A percentile compares a stretch with the other conserved stretches of the same genome.
These are phyloP conservation scores for Drosophila atroscutellata DNA, from an alignment of 2,888 invertebrate genomes.

Conservation along the genomic window DNA sequence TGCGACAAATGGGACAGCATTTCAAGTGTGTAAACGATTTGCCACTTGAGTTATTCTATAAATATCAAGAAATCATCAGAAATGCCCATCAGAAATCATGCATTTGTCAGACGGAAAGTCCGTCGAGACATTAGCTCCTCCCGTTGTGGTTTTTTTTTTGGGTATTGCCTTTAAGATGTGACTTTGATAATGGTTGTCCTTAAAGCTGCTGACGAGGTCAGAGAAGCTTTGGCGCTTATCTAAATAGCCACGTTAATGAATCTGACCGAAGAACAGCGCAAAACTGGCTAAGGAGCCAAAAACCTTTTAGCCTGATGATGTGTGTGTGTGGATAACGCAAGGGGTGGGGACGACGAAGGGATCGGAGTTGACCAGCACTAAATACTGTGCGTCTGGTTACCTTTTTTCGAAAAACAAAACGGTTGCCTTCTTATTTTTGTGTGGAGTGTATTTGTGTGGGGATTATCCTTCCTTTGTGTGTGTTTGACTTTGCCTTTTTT, in stretches of 20 bases:
- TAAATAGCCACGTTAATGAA: slow-evolving; percentile 81
- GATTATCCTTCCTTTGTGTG: slow-evolving; percentile 77
- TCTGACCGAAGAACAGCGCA: slow-evolving; percentile 72
- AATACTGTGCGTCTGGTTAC: slow-evolving; percentile 65
- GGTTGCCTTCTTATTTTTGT: slow-evolving; percentile 47
- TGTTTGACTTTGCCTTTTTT: slow-evolving; percentile 65
- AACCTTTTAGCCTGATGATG: slow-evolving; percentile 68
- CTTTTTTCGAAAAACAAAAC: slow-evolving; percentile 67
- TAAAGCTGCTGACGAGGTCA: slow-evolving; percentile 40
- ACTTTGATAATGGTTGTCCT: slow-evolving; percentile 43
- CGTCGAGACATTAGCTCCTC: not conserved
- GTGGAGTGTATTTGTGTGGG: slow-evolving; percentile 54
- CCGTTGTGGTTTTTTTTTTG: slow-evolving; percentile 7
- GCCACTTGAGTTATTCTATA: slow-evolving; percentile 82
- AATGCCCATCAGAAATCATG: slow-evolving; percentile 44
- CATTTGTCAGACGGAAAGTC: slow-evolving; percentile 29
- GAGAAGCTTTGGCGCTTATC: slow-evolving; percentile 67
- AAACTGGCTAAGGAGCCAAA: slow-evolving; percentile 71
- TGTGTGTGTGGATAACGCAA: not conserved
- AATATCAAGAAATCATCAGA: slow-evolving; percentile 78
- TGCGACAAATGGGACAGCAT: slow-evolving; percentile 74
- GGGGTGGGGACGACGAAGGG: not conserved
- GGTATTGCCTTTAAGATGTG: slow-evolving; percentile 58
- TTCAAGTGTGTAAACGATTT: slow-evolving; percentile 83
- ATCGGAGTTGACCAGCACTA: slow-evolving; percentile 54